phyloP scores from a whole-genome alignment of 2,797 vertebrate genomes.

The Balearica regulorum region DNA sequence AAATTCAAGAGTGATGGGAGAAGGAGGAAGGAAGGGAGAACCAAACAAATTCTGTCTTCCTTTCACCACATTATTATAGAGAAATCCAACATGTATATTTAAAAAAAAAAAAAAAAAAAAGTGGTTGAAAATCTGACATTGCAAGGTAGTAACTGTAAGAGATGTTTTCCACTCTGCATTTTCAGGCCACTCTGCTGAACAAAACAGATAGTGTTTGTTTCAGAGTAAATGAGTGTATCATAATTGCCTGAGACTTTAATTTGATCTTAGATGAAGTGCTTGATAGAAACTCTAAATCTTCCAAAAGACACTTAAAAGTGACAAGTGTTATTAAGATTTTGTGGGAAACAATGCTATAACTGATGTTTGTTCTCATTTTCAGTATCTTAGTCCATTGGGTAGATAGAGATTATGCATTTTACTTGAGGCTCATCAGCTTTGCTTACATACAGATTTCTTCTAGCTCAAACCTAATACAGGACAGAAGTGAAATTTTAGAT shows the following conservation, averaged over 20 bases:
- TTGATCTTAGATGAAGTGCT: conserved; percentile 9
- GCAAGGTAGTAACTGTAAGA: background rate
- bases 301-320: background rate
- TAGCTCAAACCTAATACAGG: background rate
- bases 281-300: background rate
- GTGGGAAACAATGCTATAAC: background rate
- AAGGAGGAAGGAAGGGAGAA: rapidly evolving
- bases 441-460: background rate
- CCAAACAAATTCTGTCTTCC: background rate
- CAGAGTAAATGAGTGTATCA: background rate
- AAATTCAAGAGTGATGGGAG: background rate
- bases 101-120: background rate
- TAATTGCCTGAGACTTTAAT: conserved; percentile 15
- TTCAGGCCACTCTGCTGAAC: background rate
- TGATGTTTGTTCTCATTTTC: background rate
- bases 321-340: background rate
- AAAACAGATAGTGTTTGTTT: background rate
- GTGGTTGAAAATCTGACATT: background rate
- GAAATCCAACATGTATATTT: background rate
- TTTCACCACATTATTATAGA: background rate
- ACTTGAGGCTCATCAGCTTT: background rate
- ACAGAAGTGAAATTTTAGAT: background rate
- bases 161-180: background rate
- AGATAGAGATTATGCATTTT: background rate
- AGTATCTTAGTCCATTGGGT: background rate